Evolutionary conservation across 2,113 vertebrate genomes (phyloP).

Genomic region (Pedionomus torquatus): DNA sequence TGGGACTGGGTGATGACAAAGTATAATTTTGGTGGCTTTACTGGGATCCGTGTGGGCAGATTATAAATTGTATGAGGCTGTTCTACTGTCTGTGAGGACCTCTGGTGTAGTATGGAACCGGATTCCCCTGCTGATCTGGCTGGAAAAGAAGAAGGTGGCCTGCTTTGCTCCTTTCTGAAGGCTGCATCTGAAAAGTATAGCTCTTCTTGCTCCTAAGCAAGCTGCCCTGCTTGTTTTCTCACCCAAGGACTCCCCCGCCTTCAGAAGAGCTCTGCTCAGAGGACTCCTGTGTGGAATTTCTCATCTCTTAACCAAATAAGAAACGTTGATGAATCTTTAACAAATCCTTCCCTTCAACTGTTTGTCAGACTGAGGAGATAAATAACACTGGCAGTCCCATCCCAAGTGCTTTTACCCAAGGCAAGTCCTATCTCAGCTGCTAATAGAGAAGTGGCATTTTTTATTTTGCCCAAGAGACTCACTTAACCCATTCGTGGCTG

Average conservation of each 20-base stretch:
- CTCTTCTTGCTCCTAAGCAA: not conserved
- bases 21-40: not conserved
- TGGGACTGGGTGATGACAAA: not conserved
- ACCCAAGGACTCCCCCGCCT: not conserved
- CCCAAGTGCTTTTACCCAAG: not conserved
- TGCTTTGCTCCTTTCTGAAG: not conserved
- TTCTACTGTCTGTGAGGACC: not conserved
- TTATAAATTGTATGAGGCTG: not conserved
- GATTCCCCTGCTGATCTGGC: not conserved
- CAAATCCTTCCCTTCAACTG: conserved; percentile 10
- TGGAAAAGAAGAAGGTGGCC: not conserved
- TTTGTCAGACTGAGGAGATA: not conserved
- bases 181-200: not conserved
- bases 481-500: conserved; percentile 8
- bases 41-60: not conserved
- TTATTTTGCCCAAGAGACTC: not conserved
- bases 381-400: not conserved
- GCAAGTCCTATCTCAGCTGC: not conserved
- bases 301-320: not conserved
- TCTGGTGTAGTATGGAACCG: not conserved
- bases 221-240: not conserved
- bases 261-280: not conserved
- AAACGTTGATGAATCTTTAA: conserved; percentile 23
- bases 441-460: not conserved
- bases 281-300: not conserved